Percentiles rank a stretch among this genome's conserved stretches.
Conservation (phyloP, 2,797 vertebrate genomes). For the Notolabrus celidotus region DNA sequence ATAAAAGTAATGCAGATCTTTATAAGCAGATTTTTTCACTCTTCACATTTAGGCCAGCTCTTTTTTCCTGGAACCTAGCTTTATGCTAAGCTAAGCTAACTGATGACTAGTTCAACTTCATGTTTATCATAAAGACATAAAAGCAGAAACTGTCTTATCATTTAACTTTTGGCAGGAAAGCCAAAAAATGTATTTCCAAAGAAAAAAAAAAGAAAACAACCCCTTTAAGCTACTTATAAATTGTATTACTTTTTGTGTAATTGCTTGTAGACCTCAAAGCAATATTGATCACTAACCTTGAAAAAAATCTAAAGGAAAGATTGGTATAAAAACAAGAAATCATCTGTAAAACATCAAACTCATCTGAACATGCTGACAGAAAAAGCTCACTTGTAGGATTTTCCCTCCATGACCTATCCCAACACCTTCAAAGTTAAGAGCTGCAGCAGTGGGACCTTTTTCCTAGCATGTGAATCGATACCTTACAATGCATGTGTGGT, state of each 20-base stretch:
- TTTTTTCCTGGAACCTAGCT: background rate
- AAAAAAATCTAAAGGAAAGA: background rate
- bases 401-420: background rate
- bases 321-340: background rate
- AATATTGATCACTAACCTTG: background rate
- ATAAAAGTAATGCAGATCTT: no score
- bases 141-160: no score
- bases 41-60: no score
- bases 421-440: conserved; percentile 23
- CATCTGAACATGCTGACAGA: background rate
- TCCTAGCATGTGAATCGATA: conserved; percentile 38
- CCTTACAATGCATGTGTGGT: conserved; percentile 46
- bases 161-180: background rate
- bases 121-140: background rate
- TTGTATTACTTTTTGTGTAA: no score
- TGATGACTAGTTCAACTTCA: background rate
- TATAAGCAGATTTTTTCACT: no score
- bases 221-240: background rate
- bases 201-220: background rate
- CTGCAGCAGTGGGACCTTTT: conserved; percentile 33
- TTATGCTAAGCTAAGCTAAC: background rate
- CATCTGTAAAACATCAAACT: background rate
- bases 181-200: background rate
- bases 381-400: conserved; percentile 1
- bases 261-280: background rate